Percentiles rank a stretch among this genome's conserved stretches.
Evolutionary conservation across 2,113 vertebrate genomes (phyloP).

Genomic region (Camarhynchus parvulus): DNA sequence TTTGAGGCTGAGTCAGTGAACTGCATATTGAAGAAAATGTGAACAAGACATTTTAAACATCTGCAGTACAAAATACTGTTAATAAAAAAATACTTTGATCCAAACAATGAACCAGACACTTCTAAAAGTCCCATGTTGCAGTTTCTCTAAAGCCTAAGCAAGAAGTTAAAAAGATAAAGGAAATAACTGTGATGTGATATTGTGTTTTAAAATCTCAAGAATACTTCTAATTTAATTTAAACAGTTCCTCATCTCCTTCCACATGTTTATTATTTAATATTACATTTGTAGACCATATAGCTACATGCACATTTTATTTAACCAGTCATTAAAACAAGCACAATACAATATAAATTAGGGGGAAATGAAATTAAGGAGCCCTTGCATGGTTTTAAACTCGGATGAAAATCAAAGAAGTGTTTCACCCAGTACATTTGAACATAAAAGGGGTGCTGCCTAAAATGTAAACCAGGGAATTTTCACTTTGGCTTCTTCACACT

Average conservation of each 20-base stretch:
- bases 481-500: neutral
- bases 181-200: neutral
- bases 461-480: neutral
- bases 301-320: neutral
- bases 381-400: neutral
- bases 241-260: neutral
- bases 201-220: neutral
- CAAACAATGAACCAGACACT: neutral
- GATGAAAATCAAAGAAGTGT: neutral
- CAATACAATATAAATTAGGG: neutral
- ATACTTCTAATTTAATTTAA: neutral
- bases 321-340: neutral
- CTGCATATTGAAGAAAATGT: slow-evolving; percentile 10
- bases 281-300: neutral
- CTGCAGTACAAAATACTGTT: neutral
- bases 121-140: neutral
- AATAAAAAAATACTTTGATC: neutral
- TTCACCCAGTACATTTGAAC: neutral
- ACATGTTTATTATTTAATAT: neutral
- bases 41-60: slow-evolving; percentile 15
- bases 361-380: neutral
- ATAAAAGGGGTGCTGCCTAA: neutral
- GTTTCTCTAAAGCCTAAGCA: neutral
- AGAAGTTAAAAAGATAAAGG: neutral
- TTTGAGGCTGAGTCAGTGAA: slow-evolving; percentile 28